Conservation (phyloP, 2,113 vertebrate genomes). For the Orycteropus afer region DNA sequence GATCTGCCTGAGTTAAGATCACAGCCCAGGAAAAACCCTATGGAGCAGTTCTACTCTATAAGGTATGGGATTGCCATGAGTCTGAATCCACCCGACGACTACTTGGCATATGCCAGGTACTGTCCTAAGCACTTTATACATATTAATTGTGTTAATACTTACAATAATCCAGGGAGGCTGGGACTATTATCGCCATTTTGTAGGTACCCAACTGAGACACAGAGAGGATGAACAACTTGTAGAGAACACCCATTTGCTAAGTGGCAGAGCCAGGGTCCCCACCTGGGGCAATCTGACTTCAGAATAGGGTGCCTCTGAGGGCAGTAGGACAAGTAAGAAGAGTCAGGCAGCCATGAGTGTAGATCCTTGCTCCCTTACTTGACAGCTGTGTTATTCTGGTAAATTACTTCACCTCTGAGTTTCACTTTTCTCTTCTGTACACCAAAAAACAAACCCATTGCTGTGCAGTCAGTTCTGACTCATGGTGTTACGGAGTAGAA, state of each 20-base stretch:
- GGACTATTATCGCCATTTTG: neutral
- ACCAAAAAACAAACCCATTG: neutral
- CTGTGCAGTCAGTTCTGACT: neutral
- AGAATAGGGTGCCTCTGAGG: neutral
- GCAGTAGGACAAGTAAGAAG: neutral
- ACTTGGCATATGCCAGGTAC: neutral
- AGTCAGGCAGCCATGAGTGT: neutral
- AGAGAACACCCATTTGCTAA: neutral
- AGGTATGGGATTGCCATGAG: too few species aligned
- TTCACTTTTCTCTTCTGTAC: conserved; percentile 5
- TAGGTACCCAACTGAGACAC: neutral
- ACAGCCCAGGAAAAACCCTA: too few species aligned
- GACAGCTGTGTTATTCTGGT: neutral
- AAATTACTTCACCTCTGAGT: neutral
- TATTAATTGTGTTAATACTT: neutral
- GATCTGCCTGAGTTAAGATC: too few species aligned
- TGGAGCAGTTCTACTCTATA: too few species aligned
- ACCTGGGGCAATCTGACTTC: neutral
- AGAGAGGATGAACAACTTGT: neutral
- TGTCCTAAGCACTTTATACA: neutral
- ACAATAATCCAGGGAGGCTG: neutral
- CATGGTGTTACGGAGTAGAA: neutral
- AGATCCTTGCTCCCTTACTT: neutral
- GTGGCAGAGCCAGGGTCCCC: neutral
- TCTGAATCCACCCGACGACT: too few species aligned